A percentile compares a stretch with the other conserved stretches of the same genome.
Evolutionary conservation across 2,113 vertebrate genomes (phyloP).

Genomic region (Microcebus griseorufus): DNA sequence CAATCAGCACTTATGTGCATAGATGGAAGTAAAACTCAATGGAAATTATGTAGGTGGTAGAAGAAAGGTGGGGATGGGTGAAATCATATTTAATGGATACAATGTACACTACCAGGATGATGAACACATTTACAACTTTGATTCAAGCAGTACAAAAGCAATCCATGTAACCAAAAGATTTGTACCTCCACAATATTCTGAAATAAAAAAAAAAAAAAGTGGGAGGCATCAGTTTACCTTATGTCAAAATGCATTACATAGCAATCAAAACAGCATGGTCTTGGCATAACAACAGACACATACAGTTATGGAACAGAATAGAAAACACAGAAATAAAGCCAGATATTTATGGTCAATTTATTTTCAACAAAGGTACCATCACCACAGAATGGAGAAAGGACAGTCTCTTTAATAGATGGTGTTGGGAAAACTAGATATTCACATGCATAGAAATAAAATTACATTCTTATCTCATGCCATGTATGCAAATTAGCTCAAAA

Average conservation of each 20-base stretch:
- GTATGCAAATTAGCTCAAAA: neutral
- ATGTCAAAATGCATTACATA: neutral
- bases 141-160: no score
- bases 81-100: no score
- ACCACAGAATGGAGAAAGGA: neutral
- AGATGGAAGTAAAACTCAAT: no score
- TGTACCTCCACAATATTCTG: no score
- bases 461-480: neutral
- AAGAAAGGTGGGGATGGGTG: no score
- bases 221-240: neutral
- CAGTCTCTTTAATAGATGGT: neutral
- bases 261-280: neutral
- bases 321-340: neutral
- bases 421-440: neutral
- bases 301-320: neutral
- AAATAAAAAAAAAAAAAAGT: neutral
- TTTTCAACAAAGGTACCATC: neutral
- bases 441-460: neutral
- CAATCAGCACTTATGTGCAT: no score
- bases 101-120: no score
- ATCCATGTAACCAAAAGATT: no score
- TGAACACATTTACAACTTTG: no score
- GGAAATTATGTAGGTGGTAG: no score
- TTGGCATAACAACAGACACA: neutral
- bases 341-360: neutral